A percentile compares a stretch with the other conserved stretches of the same genome.
phyloP scores from a whole-genome alignment of 2,797 vertebrate genomes.

The Coendou prehensilis region DNA sequence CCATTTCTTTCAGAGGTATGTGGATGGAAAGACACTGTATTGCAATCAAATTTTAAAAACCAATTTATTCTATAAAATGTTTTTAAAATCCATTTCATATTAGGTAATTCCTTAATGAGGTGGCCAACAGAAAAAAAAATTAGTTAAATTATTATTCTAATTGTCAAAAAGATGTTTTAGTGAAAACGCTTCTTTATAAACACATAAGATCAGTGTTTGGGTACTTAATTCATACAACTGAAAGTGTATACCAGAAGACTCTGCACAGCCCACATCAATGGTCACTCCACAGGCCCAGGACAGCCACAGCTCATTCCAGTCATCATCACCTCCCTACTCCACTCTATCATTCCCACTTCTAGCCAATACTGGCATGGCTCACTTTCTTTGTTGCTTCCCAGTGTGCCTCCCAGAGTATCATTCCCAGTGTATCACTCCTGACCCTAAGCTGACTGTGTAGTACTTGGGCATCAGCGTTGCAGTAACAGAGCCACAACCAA shows the following conservation, averaged over 20 bases:
- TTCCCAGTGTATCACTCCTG: neutral
- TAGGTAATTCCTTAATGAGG: conserved; percentile 20
- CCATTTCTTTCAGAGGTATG: conserved; percentile 2
- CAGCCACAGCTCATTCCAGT: neutral
- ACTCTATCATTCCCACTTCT: neutral
- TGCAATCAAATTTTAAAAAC: conserved; percentile 41
- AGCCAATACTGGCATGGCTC: neutral
- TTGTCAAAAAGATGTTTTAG: conserved; percentile 19
- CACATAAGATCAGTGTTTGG: neutral
- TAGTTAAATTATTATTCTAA: conserved; percentile 9
- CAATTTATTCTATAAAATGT: conserved; percentile 10
- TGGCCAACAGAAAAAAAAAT: conserved; percentile 1
- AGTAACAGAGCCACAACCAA: neutral
- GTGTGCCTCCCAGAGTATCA: neutral
- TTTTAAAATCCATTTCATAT: conserved; percentile 38
- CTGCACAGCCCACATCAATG: neutral
- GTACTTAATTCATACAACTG: neutral
- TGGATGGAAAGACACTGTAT: neutral
- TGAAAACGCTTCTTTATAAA: neutral
- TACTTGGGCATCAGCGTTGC: neutral
- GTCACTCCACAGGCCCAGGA: neutral
- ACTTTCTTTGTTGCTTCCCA: neutral
- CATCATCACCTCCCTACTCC: neutral
- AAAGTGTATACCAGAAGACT: neutral
- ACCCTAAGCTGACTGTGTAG: neutral